Conservation (phyloP, 2,888 invertebrate genomes). For the Liodrosophila aerea region DNA sequence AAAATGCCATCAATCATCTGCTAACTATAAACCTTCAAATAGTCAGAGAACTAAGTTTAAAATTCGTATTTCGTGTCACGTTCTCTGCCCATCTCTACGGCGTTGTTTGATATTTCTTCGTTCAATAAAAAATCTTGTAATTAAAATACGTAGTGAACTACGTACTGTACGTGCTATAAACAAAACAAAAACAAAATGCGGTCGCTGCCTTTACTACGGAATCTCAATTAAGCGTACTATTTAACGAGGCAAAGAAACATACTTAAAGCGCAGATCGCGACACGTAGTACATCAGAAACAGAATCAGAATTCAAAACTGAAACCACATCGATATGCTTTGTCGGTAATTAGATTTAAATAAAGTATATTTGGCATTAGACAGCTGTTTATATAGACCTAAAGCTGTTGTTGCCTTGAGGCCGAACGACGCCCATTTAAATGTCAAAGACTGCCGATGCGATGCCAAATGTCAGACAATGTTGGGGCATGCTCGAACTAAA, state of each 20-base stretch:
- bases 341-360: constrained; percentile 23
- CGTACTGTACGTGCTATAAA: constrained; percentile 58
- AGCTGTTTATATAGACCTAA: constrained; percentile 20
- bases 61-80: too few species aligned
- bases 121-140: constrained; percentile 34
- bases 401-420: constrained; percentile 27
- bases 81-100: constrained; percentile 12
- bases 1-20: too few species aligned
- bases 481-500: constrained; percentile 4
- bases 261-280: constrained; percentile 9
- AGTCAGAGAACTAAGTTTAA: too few species aligned
- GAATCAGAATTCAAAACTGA: not conserved
- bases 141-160: constrained; percentile 31
- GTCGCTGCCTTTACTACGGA: constrained; percentile 10
- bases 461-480: constrained; percentile 38
- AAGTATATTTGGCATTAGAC: constrained; percentile 24
- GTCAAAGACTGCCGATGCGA: constrained; percentile 40
- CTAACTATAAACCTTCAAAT: too few species aligned
- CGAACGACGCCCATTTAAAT: constrained; percentile 40
- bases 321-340: constrained; percentile 20
- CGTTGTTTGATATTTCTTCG: constrained; percentile 29
- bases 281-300: constrained; percentile 23
- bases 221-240: constrained; percentile 20
- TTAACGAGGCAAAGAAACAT: constrained; percentile 12
- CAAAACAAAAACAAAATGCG: constrained; percentile 29